These are phyloP conservation scores for Tenodera sinensis DNA, from an alignment of 2,888 invertebrate genomes.

Conservation along the genomic window DNA sequence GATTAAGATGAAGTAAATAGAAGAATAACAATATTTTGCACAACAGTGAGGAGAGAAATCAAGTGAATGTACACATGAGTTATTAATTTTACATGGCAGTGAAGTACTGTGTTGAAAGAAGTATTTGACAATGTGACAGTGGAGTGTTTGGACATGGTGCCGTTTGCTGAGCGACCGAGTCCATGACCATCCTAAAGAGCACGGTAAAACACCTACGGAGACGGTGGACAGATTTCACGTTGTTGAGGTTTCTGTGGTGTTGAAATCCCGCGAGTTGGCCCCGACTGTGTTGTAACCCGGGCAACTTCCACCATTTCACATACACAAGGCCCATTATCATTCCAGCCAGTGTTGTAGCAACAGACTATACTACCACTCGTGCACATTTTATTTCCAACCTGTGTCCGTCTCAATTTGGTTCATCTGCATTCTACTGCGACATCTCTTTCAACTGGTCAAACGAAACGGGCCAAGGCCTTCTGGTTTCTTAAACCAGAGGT, in stretches of 20 bases:
- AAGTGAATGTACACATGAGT: too few relatives aligned
- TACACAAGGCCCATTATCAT: neutral
- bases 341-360: neutral
- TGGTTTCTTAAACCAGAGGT: too few relatives aligned
- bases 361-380: neutral
- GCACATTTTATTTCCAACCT: neutral
- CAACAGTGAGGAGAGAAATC: too few relatives aligned
- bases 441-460: too few relatives aligned
- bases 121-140: too few relatives aligned
- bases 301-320: neutral
- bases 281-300: neutral
- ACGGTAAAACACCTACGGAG: neutral
- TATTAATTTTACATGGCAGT: too few relatives aligned
- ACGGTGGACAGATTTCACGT: conserved; percentile 9
- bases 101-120: too few relatives aligned
- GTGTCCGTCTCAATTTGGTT: neutral
- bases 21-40: too few relatives aligned
- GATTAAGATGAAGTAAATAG: too few relatives aligned
- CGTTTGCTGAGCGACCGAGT: neutral
- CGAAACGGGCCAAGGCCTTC: too few relatives aligned
- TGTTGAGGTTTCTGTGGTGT: neutral
- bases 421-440: neutral
- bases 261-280: neutral
- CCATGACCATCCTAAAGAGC: neutral
- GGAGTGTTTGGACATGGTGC: too few relatives aligned